Evolutionary conservation across 2,888 invertebrate species (phyloP), one percentile per base, ranked within the genome.

Genomic region (Epistrophella euchroma): DNA sequence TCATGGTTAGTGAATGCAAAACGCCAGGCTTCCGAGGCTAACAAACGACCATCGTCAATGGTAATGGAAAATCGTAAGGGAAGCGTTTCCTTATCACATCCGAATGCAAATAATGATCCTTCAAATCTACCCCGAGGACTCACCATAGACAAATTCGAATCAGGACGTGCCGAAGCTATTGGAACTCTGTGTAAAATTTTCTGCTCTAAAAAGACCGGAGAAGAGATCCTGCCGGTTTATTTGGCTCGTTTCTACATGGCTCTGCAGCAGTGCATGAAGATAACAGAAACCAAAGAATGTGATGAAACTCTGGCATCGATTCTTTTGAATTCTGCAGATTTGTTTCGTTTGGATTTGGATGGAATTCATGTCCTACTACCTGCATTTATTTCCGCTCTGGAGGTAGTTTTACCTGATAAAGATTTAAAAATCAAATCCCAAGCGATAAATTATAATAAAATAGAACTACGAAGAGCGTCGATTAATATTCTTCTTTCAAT

Each of bases 161-260:
- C 96, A 86, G 96, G 99, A 2, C 95, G 97, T 80, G 99, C 99
- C 0, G 98, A 98, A 93, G 99, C 99, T 0, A 94, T 99, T 89
- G 99, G 98, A 25, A 96, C 99, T 4, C 93, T 99, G 25, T 99
- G 99, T 92, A 95, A 98, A 89, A 98, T 99, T 90, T 96, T 99
- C 91, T 98, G 98, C 92, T 96, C 98, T 0, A 98, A 98, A 93
- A 98, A 97, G 92, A 97, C 98, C 1, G 97, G 97, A 50, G 91
- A 92, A 74, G 96, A 97, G 90, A 97, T 99, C 89, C 93, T 97
- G 72, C 97, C 98, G 0, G 97, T 96, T 1, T 99, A 99, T 93
- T 94, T 98, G 89, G 97, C 98, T 11, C 94, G 99, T 64, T 98
- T 98, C 93, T 98, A 98, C 93, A 95, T 98, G 90, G 97, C 98